Conservation (phyloP, 1,140 invertebrate species). For the Pseudomyrmex sp. region DNA sequence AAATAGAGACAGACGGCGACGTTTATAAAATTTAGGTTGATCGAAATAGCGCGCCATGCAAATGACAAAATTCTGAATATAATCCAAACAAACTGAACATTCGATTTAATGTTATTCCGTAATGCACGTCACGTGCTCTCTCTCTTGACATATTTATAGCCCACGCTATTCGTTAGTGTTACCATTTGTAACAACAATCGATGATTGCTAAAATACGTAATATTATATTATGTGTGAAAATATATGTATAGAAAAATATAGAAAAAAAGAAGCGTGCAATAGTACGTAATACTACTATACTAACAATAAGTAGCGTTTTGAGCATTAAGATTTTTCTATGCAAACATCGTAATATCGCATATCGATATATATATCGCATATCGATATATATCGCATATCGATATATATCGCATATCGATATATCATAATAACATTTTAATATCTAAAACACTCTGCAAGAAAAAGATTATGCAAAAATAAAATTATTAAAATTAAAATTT, state of each 20-base stretch:
- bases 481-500: no score
- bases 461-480: no score
- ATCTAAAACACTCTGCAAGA: no score
- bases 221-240: neutral
- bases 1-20: constrained; percentile 21
- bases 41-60: constrained; percentile 41
- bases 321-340: no score
- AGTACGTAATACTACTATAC: no score
- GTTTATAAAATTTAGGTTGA: constrained; percentile 52
- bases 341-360: no score
- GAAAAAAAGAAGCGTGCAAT: no score
- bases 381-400: no score
- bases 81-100: constrained; percentile 23
- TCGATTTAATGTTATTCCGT: constrained; percentile 32
- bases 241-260: neutral
- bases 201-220: constrained; percentile 23
- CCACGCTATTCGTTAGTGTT: constrained; percentile 17
- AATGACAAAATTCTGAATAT: constrained; percentile 51
- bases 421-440: no score
- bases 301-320: no score
- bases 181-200: constrained; percentile 10
- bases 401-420: no score
- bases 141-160: neutral
- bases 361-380: no score
- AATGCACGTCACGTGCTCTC: constrained; percentile 23